phyloP scores from a whole-genome alignment of 2,113 vertebrate species.

The Rutilus rutilus region DNA sequence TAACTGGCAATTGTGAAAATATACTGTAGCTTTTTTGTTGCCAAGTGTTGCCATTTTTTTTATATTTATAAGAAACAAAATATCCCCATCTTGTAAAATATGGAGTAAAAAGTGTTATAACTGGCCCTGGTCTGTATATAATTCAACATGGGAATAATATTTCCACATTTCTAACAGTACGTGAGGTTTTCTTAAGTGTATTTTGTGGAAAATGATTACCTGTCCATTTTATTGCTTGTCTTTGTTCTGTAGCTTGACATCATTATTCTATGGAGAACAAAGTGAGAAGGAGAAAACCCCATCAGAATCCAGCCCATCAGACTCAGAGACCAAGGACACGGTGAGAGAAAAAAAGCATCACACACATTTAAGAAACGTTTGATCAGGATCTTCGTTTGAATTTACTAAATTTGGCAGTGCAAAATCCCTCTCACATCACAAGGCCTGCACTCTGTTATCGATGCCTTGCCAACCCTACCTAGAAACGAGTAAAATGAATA shows the following conservation, averaged over 20 bases:
- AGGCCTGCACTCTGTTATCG: neutral
- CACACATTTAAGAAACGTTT: neutral
- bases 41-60: neutral
- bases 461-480: neutral
- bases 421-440: neutral
- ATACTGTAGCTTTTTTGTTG: neutral
- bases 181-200: neutral
- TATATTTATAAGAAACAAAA: neutral
- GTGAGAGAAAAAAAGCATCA: slow-evolving; percentile 71
- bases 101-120: neutral
- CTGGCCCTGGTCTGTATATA: neutral
- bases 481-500: neutral
- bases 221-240: neutral
- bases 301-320: slow-evolving; percentile 87
- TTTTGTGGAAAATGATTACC: neutral
- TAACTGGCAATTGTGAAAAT: neutral
- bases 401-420: neutral
- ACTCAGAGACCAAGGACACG: slow-evolving; percentile 87
- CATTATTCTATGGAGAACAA: slow-evolving; percentile 94
- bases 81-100: neutral
- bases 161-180: neutral
- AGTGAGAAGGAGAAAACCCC: slow-evolving; percentile 96
- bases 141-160: neutral
- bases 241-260: slow-evolving; percentile 82
- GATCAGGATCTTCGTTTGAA: neutral